Evolutionary conservation across 2,797 vertebrate species (phyloP).

Genomic region (Columba guinea): DNA sequence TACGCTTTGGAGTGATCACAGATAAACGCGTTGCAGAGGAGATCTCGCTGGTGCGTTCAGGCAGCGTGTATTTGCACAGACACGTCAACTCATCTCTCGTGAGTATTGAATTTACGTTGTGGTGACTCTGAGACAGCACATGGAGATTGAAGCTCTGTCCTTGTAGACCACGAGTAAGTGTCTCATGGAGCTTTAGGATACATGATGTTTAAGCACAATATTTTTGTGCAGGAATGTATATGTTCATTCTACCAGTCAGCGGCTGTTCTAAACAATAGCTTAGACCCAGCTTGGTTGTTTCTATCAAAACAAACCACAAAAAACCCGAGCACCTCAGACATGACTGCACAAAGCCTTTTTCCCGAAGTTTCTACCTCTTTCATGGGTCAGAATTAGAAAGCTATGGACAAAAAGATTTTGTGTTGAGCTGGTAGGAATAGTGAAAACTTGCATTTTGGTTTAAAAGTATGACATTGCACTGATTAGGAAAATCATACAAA

Average conservation of each 20-base stretch:
- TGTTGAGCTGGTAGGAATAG: background rate
- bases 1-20: conserved; percentile 94
- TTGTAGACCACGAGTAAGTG: background rate
- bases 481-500: background rate
- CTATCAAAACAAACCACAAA: background rate
- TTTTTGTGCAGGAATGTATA: background rate
- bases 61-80: conserved; percentile 90
- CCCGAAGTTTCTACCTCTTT: background rate
- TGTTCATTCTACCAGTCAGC: background rate
- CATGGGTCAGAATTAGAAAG: background rate
- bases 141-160: background rate
- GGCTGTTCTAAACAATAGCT: background rate
- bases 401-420: background rate
- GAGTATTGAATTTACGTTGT: conserved; percentile 55
- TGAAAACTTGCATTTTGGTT: background rate
- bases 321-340: background rate
- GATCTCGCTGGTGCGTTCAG: conserved; percentile 83
- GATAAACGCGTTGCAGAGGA: conserved; percentile 85
- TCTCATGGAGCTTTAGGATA: background rate
- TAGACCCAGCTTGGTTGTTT: background rate
- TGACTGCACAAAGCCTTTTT: background rate
- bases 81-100: conserved; percentile 92
- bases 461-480: background rate
- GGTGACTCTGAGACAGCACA: background rate
- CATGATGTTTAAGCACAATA: background rate